Percentiles rank a stretch among this genome's conserved stretches.
Evolutionary conservation across 2,797 vertebrate species (phyloP).

Genomic region (Gymnoscopelus microlampas): DNA sequence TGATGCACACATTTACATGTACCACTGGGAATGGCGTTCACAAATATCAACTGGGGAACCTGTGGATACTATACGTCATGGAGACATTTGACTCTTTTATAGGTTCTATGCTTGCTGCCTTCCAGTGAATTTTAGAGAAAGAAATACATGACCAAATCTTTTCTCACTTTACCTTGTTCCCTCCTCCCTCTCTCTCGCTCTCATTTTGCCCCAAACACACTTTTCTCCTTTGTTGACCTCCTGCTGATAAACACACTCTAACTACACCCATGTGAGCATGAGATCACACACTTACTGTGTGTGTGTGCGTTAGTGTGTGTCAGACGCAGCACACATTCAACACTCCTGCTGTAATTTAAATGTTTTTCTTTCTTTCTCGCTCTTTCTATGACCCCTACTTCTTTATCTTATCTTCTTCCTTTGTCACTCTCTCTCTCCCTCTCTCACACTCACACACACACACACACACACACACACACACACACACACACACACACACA

Average conservation of each 20-base stretch:
- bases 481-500: constrained; percentile 41
- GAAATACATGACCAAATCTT: too few species aligned
- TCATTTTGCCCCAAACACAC: neutral
- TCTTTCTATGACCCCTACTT: neutral
- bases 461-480: constrained; percentile 6
- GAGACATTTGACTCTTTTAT: too few species aligned
- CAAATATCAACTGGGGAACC: too few species aligned
- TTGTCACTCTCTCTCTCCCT: constrained; percentile 55
- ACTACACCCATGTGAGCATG: constrained; percentile 1
- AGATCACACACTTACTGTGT: neutral
- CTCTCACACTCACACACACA: constrained; percentile 27
- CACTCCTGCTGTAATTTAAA: constrained; percentile 27
- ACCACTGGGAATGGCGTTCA: too few species aligned
- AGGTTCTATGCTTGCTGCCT: too few species aligned
- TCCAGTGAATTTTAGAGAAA: too few species aligned
- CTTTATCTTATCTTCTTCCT: neutral
- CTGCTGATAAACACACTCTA: constrained; percentile 5
- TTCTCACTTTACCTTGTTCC: neutral
- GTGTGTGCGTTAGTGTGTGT: neutral
- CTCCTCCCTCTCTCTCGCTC: neutral
- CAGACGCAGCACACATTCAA: constrained; percentile 2
- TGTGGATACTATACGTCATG: too few species aligned
- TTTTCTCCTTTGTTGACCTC: neutral
- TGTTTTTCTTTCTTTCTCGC: constrained; percentile 51
- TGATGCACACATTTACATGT: too few species aligned